Percentiles rank a stretch among this genome's conserved stretches.
phyloP scores from a whole-genome alignment of 1,140 invertebrate genomes.

The Hycleus phaleratus region DNA sequence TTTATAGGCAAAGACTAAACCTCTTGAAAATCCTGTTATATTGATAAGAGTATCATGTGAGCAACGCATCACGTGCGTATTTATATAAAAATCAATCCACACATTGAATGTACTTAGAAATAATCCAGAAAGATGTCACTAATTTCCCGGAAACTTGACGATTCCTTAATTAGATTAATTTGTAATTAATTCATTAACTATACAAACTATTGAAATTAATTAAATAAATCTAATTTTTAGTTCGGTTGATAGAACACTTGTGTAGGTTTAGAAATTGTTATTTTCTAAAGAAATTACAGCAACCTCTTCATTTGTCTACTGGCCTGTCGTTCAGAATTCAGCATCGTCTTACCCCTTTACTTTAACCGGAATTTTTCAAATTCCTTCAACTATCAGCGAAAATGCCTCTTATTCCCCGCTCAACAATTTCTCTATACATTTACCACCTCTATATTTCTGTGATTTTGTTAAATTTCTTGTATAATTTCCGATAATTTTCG shows the following conservation, averaged over 20 bases:
- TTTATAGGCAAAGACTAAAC: neutral
- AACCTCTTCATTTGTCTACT: slow-evolving; percentile 2
- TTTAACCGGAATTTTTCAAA: slow-evolving; percentile 18
- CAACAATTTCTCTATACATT: neutral
- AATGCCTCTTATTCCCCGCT: neutral
- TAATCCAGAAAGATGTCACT: too few species aligned
- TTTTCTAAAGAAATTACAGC: neutral
- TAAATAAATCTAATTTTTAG: neutral
- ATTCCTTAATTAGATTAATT: too few species aligned
- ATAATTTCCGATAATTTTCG: slow-evolving; percentile 28
- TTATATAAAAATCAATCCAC: neutral
- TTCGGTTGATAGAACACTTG: neutral
- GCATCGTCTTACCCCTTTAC: slow-evolving; percentile 27
- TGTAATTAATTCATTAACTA: too few species aligned
- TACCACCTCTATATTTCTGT: slow-evolving; percentile 13
- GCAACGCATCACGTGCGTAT: neutral
- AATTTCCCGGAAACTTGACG: too few species aligned
- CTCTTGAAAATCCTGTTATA: neutral
- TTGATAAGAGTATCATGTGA: neutral
- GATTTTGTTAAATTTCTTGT: slow-evolving; percentile 20
- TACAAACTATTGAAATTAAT: too few species aligned
- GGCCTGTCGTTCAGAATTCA: slow-evolving; percentile 22
- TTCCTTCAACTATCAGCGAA: slow-evolving; percentile 1
- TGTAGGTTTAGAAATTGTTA: neutral
- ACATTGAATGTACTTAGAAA: too few species aligned